Percentiles rank a stretch among this genome's conserved stretches.
These are phyloP conservation scores for Phortica variegata DNA, from an alignment of 1,140 invertebrate species.

Conservation along the genomic window DNA sequence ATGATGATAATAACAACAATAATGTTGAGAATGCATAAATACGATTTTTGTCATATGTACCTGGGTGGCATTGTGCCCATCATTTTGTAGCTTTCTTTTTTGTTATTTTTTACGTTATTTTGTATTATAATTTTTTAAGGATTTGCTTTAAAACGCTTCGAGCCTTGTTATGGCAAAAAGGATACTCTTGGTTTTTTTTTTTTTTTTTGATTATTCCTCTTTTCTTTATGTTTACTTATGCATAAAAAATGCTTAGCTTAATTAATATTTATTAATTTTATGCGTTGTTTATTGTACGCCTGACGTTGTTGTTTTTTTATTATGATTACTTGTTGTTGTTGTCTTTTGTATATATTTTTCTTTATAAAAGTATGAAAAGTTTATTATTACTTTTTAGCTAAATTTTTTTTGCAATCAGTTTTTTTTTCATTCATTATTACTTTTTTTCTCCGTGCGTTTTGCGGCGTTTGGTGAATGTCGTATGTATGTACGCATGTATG, in stretches of 20 bases:
- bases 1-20: too few species aligned
- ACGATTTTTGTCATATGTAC: conserved; percentile 35
- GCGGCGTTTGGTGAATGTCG: conserved; percentile 54
- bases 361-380: not conserved
- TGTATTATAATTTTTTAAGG: conserved; percentile 3
- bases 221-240: conserved; percentile 14
- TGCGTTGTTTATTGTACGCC: not conserved
- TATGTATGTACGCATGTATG: conserved; percentile 42
- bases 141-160: too few species aligned
- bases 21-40: too few species aligned
- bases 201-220: not conserved
- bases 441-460: conserved; percentile 12
- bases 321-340: conserved; percentile 22
- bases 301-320: conserved; percentile 3
- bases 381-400: not conserved
- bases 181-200: conserved; percentile 9
- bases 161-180: too few species aligned
- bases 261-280: conserved; percentile 23
- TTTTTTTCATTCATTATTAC: conserved; percentile 10
- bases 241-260: conserved; percentile 24
- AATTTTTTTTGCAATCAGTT: conserved; percentile 3
- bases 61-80: conserved; percentile 58
- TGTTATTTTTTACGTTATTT: conserved; percentile 15
- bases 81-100: conserved; percentile 48
- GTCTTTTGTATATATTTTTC: conserved; percentile 11